Evolutionary conservation across 2,797 vertebrate genomes (phyloP).

Genomic region (Tapera naevia): DNA sequence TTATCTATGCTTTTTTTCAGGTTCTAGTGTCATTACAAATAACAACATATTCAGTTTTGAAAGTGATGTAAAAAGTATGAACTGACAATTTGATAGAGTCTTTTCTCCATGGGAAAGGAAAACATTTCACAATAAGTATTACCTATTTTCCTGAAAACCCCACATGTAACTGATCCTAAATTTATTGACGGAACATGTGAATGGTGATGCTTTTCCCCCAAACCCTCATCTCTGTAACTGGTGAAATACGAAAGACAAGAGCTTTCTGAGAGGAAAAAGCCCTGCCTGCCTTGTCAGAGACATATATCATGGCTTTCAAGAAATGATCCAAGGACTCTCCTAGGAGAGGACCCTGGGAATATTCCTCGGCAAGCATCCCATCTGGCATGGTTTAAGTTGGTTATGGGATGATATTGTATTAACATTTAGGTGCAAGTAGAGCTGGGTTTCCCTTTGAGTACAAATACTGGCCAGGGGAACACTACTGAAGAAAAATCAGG

Average conservation of each 20-base stretch:
- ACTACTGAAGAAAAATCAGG: not conserved
- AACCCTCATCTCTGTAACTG: not conserved
- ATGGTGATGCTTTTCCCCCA: not conserved
- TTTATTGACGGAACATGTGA: slow-evolving; percentile 39
- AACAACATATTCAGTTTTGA: slow-evolving; percentile 48
- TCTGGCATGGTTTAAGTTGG: not conserved
- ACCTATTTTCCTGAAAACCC: not conserved
- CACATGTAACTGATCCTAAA: not conserved
- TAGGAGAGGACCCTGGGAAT: not conserved
- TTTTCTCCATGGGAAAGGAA: not conserved
- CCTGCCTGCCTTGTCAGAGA: not conserved
- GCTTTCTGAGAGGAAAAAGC: not conserved
- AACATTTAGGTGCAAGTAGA: not conserved
- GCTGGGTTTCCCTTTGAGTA: not conserved
- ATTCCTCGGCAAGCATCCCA: not conserved
- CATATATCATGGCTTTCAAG: not conserved
- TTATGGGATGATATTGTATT: not conserved
- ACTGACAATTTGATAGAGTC: not conserved
- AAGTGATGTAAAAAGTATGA: not conserved
- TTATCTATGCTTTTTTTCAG: not conserved
- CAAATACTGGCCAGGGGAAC: not conserved
- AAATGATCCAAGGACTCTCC: not conserved
- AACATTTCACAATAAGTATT: slow-evolving; percentile 28
- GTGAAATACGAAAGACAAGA: not conserved
- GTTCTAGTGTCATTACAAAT: slow-evolving; percentile 13